Evolutionary conservation across 2,888 invertebrate genomes (phyloP).

Genomic region (Ligdia adustata): DNA sequence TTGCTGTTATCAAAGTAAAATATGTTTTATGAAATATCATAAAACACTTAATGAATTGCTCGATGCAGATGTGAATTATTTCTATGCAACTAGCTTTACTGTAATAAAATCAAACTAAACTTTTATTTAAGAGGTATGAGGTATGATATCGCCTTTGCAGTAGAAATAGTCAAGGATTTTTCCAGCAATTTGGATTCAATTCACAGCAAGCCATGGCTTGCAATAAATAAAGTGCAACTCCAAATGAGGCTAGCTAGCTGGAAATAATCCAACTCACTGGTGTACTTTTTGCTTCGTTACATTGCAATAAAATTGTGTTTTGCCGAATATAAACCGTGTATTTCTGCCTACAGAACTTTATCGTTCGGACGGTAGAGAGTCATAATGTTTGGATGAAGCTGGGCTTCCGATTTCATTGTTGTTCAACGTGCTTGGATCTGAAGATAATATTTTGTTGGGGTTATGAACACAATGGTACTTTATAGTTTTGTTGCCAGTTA

Average conservation of each 20-base stretch:
- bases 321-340: slow-evolving; percentile 45
- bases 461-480: no score
- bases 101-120: background rate
- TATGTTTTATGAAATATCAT: background rate
- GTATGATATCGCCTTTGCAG: slow-evolving; percentile 39
- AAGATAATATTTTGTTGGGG: no score
- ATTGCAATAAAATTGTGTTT: slow-evolving; percentile 55
- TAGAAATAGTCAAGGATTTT: slow-evolving; percentile 52
- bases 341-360: slow-evolving; percentile 36
- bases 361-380: slow-evolving; percentile 21
- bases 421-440: slow-evolving; percentile 4
- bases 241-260: slow-evolving; percentile 68
- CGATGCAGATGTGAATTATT: background rate
- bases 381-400: slow-evolving; percentile 22
- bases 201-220: slow-evolving; percentile 62
- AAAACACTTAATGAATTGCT: no score
- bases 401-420: slow-evolving; percentile 9
- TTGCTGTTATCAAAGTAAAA: no score
- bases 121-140: background rate
- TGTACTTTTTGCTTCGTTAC: slow-evolving; percentile 63
- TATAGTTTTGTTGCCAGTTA: no score
- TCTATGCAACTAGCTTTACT: background rate
- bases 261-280: slow-evolving; percentile 72
- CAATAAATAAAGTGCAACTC: slow-evolving; percentile 74
- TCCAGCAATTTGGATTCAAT: slow-evolving; percentile 74